Evolutionary conservation across 2,888 invertebrate genomes (phyloP), one percentile per base, ranked within the genome.

Genomic region (Blastobasis lacticolella): DNA sequence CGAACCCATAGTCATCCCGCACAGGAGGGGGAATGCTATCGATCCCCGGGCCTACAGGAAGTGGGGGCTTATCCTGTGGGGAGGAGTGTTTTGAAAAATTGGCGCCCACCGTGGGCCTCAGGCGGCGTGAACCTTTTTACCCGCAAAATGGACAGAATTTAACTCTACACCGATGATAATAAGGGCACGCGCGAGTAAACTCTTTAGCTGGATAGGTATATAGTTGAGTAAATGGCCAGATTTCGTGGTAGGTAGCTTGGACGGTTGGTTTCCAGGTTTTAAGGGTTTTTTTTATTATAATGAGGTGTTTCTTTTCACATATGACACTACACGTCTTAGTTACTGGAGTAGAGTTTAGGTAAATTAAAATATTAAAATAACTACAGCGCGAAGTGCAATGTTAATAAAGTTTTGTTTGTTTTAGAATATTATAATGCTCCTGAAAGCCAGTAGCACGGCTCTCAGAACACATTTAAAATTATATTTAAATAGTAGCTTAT

Each of bases 21-120:
- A 41, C 7, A 38, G 37, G 46, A n/a, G 23, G 49, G 49, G 23
- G 38, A 37, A 10, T 36, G 63, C 69, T 86, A 87, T 87, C 80
- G 87, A 86, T 85, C 85, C 75, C 64, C 67, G 72, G 73, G 81
- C 81, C 82, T 79, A 81, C 80, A 78, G 83, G 81, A 81, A 81
- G 75, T 69, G 73, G 78, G 75, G 80, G 77, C 71, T 71, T 75
- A 79, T 81, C 82, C 80, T 78, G 75, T 73, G 58, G 69, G 63
- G 73, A 75, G 71, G 79, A 76, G 75, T 81, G 84, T 85, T 86
- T 85, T 87, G 84, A 86, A 86, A 88, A 88, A 88, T 87, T 85
- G 86, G 83, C 86, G 83, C 81, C 84, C 74, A 66, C 66, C 68
- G 23, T 23, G 23, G 69, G 41, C 41, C 40, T 5, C 38, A 23